A percentile compares a stretch with the other conserved stretches of the same genome.
These are phyloP conservation scores for Acanthornis magna DNA, from an alignment of 2,797 vertebrate genomes.

Conservation along the genomic window DNA sequence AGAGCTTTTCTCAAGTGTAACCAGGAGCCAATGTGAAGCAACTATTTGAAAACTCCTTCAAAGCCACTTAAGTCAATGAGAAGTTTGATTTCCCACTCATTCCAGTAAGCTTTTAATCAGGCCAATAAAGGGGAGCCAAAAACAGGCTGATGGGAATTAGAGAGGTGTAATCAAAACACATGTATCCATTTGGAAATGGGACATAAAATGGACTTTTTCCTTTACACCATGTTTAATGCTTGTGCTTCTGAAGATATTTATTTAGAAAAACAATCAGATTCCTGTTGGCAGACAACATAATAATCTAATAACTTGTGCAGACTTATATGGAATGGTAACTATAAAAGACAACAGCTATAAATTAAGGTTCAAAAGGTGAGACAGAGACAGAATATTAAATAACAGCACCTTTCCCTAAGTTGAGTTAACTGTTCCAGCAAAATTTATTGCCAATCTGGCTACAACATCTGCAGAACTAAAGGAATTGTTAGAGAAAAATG, in stretches of 20 bases:
- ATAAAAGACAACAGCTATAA: slow-evolving; percentile 31
- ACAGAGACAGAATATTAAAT: slow-evolving; percentile 56
- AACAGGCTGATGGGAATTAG: background rate
- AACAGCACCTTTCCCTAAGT: slow-evolving; percentile 42
- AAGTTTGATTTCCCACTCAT: slow-evolving; percentile 15
- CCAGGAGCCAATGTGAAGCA: background rate
- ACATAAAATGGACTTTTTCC: background rate
- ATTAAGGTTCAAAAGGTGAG: slow-evolving; percentile 52
- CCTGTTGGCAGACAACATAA: background rate
- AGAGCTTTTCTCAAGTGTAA: background rate
- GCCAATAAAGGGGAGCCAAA: background rate
- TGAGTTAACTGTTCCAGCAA: slow-evolving; percentile 58
- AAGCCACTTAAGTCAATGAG: background rate
- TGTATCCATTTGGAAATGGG: background rate
- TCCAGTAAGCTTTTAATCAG: slow-evolving; percentile 20
- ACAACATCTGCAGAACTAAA: slow-evolving; percentile 65
- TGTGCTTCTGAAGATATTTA: background rate
- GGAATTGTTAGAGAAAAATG: slow-evolving; percentile 61
- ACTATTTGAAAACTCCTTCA: slow-evolving; percentile 7
- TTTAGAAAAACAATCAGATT: slow-evolving; percentile 4
- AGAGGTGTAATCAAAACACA: background rate
- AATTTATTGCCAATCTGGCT: slow-evolving; percentile 71
- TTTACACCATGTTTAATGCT: background rate
- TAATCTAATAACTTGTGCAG: background rate
- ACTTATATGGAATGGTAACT: background rate